Conservation (phyloP, 1,140 invertebrate genomes). For the Aphaenogaster ashmeadi region DNA sequence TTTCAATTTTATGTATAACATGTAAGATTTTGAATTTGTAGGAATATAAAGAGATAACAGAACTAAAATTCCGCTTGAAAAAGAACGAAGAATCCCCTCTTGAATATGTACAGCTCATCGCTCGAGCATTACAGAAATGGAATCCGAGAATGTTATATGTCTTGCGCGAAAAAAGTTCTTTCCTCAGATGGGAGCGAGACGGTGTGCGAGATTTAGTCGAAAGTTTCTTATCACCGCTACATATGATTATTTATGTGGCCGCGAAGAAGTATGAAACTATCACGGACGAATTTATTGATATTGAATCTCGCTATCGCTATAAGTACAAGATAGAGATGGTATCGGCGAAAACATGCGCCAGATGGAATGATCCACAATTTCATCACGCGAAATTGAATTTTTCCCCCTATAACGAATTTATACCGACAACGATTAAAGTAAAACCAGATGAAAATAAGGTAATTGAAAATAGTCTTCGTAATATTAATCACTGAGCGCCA, state of each 20-base stretch:
- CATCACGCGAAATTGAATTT: conserved; percentile 91
- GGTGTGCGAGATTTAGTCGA: no score
- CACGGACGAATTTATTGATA: conserved; percentile 85
- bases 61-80: conserved; percentile 96
- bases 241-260: conserved; percentile 90
- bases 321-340: conserved; percentile 93
- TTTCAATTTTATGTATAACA: no score
- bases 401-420: conserved; percentile 96
- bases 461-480: conserved; percentile 62
- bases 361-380: conserved; percentile 90
- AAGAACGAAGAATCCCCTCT: conserved; percentile 91
- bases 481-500: neutral
- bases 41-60: conserved; percentile 93
- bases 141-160: neutral
- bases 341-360: conserved; percentile 88
- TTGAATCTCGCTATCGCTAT: conserved; percentile 96
- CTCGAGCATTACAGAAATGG: neutral
- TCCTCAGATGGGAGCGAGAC: no score
- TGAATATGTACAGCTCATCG: neutral
- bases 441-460: conserved; percentile 84
- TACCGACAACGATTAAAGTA: conserved; percentile 94
- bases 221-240: neutral
- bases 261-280: conserved; percentile 91
- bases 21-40: conserved; percentile 80
- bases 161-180: neutral